phyloP scores from a whole-genome alignment of 2,888 invertebrate species.

The Diaperis boleti region DNA sequence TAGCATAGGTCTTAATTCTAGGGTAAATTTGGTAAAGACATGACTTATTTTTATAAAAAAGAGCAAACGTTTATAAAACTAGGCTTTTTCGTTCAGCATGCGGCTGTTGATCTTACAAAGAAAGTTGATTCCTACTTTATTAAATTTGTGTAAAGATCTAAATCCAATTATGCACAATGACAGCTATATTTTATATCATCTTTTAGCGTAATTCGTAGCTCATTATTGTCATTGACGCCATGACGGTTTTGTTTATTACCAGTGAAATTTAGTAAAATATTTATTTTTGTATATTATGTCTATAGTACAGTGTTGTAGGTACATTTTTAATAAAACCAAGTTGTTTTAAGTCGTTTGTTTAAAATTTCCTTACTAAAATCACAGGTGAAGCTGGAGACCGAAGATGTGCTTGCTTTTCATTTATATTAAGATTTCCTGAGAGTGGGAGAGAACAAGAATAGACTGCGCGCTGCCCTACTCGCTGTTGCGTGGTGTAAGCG shows the following conservation, averaged over 20 bases:
- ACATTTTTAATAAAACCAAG: constrained; percentile 14
- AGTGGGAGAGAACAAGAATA: constrained; percentile 37
- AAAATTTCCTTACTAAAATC: not conserved
- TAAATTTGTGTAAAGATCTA: not conserved
- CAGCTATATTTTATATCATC: constrained; percentile 2
- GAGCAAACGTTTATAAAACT: too few relatives aligned
- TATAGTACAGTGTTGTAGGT: constrained; percentile 5
- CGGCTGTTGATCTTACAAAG: too few relatives aligned
- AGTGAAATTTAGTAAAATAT: constrained; percentile 10
- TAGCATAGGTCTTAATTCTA: not conserved
- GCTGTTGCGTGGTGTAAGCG: constrained; percentile 25
- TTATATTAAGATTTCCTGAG: constrained; percentile 24
- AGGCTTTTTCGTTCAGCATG: too few relatives aligned
- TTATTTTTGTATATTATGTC: constrained; percentile 22
- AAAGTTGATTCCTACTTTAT: too few relatives aligned
- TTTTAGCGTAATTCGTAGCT: too few relatives aligned
- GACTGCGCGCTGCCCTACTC: constrained; percentile 34
- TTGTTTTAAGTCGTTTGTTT: not conserved
- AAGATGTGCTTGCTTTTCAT: constrained; percentile 17
- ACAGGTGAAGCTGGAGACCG: not conserved
- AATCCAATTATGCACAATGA: not conserved
- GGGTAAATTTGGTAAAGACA: not conserved
- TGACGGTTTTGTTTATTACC: constrained; percentile 1
- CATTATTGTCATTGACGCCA: constrained; percentile 3
- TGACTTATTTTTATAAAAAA: too few relatives aligned